phyloP scores from a whole-genome alignment of 2,113 vertebrate genomes.

The Nothocercus nigrocapillus region DNA sequence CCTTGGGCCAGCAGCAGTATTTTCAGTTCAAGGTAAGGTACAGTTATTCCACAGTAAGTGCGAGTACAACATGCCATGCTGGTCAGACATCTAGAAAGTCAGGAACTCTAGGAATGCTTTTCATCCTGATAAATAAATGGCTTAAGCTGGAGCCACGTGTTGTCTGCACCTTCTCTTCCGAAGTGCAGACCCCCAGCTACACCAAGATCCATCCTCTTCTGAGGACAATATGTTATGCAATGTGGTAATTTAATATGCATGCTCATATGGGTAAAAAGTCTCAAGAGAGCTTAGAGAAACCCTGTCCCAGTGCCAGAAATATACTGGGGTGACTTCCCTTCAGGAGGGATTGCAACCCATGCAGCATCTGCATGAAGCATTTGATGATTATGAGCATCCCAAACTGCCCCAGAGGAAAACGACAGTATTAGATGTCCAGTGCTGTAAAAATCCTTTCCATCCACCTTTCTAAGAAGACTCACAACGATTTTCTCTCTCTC shows the following conservation, averaged over 20 bases:
- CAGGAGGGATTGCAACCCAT: accelerated
- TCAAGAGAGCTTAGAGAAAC: not conserved
- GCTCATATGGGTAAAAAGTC: not conserved
- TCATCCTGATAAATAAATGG: not conserved
- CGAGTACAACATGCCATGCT: not conserved
- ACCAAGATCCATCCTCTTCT: not conserved
- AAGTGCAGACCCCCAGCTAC: not conserved
- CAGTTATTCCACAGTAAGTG: not conserved
- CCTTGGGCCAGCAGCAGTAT: not conserved
- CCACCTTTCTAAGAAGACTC: not conserved
- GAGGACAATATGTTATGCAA: not conserved
- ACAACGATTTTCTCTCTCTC: not conserved
- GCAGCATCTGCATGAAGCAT: not conserved
- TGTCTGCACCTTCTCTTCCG: not conserved
- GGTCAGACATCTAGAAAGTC: not conserved
- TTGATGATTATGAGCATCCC: accelerated
- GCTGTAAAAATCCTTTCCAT: not conserved
- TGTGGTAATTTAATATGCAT: not conserved
- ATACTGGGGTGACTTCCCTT: not conserved
- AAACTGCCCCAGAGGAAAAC: not conserved
- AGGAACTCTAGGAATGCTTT: not conserved
- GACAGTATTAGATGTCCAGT: not conserved
- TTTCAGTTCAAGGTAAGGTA: not conserved
- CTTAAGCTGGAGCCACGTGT: not conserved
- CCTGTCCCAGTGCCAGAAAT: not conserved